These are phyloP conservation scores for Tachina fera DNA, from an alignment of 2,888 invertebrate species.

Conservation along the genomic window DNA sequence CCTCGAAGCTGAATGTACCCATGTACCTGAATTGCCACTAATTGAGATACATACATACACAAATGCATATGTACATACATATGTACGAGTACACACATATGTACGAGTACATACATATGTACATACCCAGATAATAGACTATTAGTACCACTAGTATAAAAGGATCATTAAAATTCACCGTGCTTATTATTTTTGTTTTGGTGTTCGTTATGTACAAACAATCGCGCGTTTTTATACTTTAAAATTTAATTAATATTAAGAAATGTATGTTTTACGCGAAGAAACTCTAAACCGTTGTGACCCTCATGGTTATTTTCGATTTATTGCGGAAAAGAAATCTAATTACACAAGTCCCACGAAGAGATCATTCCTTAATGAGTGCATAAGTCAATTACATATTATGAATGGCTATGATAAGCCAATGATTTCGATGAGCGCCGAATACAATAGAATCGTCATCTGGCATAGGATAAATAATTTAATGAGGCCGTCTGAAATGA, in stretches of 20 bases:
- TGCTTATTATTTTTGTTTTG: conserved; percentile 27
- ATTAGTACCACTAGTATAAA: no score
- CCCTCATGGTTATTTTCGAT: conserved; percentile 71
- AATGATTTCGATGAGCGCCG: conserved; percentile 65
- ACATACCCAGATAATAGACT: no score
- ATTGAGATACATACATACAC: neutral
- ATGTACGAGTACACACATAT: neutral
- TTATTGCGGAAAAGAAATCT: conserved; percentile 63
- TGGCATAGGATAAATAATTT: conserved; percentile 74
- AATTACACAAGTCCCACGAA: conserved; percentile 75
- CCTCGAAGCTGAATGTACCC: neutral
- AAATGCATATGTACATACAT: neutral
- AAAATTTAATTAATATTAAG: neutral
- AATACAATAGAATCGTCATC: conserved; percentile 65
- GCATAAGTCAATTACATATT: conserved; percentile 75
- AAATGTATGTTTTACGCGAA: conserved; percentile 47
- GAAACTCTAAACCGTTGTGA: conserved; percentile 34
- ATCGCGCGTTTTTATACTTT: neutral
- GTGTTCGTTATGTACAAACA: conserved; percentile 7
- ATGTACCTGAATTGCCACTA: conserved; percentile 16
- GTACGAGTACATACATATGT: neutral
- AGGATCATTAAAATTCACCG: neutral
- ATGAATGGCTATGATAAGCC: conserved; percentile 71
- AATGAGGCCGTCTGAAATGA: conserved; percentile 69
- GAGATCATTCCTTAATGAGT: conserved; percentile 76